A percentile compares a stretch with the other conserved stretches of the same genome.
Conservation (phyloP, 1,140 invertebrate species). For the Aphelenchoides avenae region DNA sequence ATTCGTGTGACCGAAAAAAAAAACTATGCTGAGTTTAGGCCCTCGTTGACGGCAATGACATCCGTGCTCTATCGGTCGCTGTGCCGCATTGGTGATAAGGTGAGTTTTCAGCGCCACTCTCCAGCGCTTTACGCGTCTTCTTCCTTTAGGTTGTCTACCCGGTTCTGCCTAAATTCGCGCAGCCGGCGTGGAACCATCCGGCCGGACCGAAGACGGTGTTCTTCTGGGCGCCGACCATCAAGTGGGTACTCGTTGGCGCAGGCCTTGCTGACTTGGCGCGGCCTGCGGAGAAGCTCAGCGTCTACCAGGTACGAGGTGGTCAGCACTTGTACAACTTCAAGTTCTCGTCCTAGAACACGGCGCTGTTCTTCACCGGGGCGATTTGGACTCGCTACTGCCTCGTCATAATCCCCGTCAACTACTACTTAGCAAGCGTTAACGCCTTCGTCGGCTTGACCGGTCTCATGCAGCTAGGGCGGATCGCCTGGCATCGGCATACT, state of each 20-base stretch:
- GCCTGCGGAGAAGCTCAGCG: slow-evolving; percentile 81
- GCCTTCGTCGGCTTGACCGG: slow-evolving; percentile 81
- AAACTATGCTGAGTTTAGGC: too few species aligned
- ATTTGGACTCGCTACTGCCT: slow-evolving; percentile 77
- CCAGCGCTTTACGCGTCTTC: background rate
- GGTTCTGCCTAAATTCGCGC: slow-evolving; percentile 51
- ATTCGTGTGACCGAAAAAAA: too few species aligned
- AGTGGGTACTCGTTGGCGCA: slow-evolving; percentile 70
- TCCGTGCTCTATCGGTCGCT: slow-evolving; percentile 42
- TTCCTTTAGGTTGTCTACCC: slow-evolving; percentile 52
- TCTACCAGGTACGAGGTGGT: slow-evolving; percentile 78
- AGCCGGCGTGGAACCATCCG: slow-evolving; percentile 57
- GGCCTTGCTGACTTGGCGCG: slow-evolving; percentile 83
- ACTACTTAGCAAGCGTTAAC: slow-evolving; percentile 84
- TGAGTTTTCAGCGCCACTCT: slow-evolving; percentile 11
- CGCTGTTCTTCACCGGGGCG: slow-evolving; percentile 71
- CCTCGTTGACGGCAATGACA: too few species aligned
- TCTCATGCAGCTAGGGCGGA: slow-evolving; percentile 73
- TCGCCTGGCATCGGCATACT: slow-evolving; percentile 59
- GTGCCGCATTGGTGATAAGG: slow-evolving; percentile 49
- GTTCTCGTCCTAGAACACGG: too few species aligned
- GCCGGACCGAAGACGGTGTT: slow-evolving; percentile 64
- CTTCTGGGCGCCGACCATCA: slow-evolving; percentile 61
- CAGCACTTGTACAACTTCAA: too few species aligned
- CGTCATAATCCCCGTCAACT: slow-evolving; percentile 90